A percentile compares a stretch with the other conserved stretches of the same genome.
These are phyloP conservation scores for Ophiothrix spiculata DNA, from an alignment of 35 echinoderm and acorn worm genomes.

Conservation along the genomic window DNA sequence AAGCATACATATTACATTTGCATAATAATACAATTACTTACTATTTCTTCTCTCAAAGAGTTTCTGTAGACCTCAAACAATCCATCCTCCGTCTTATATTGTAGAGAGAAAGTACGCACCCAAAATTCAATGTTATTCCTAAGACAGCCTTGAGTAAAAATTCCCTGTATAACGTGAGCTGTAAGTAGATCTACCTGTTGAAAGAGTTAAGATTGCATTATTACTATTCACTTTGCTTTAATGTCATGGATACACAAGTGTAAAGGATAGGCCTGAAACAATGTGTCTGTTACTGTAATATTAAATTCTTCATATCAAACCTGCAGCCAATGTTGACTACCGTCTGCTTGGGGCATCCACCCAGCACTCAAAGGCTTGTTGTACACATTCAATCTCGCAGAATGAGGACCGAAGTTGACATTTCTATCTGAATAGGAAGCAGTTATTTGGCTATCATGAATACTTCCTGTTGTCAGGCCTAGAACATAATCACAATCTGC, in stretches of 20 bases:
- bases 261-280: too few species aligned
- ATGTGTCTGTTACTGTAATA: too few species aligned
- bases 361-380: neutral
- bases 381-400: conserved; percentile 63
- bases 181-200: conserved; percentile 5
- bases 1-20: too few species aligned
- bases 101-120: conserved; percentile 9
- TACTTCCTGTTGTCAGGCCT: conserved; percentile 67
- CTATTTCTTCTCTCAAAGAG: too few species aligned
- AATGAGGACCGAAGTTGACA: conserved; percentile 32
- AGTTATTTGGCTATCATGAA: conserved; percentile 71
- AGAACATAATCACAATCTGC: conserved; percentile 79
- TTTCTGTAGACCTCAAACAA: too few species aligned
- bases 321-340: neutral
- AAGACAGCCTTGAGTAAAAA: conserved; percentile 33
- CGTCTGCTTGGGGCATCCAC: neutral
- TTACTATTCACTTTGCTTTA: too few species aligned
- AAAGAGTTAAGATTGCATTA: neutral
- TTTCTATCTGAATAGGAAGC: conserved; percentile 57
- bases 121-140: neutral
- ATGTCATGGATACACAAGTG: too few species aligned
- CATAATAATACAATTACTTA: too few species aligned
- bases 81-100: too few species aligned
- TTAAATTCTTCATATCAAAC: too few species aligned
- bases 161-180: neutral